A percentile compares a stretch with the other conserved stretches of the same genome.
Conservation (phyloP, 2,797 vertebrate genomes). For the Paratrypauchen microcephalus region DNA sequence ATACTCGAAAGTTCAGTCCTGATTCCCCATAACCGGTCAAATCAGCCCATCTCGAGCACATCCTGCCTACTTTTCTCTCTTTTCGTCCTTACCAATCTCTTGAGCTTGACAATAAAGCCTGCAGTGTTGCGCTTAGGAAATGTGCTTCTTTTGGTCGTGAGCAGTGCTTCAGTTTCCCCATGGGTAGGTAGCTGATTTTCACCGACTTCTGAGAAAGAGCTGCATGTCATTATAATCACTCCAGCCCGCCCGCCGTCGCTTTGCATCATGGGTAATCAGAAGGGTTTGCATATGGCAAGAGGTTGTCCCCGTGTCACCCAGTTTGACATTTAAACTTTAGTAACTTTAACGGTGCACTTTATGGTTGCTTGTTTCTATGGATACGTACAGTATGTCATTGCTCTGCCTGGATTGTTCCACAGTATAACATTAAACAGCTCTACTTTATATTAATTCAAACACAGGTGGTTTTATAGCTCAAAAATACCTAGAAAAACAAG, state of each 20-base stretch:
- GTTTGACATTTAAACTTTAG: not conserved
- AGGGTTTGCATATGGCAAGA: not conserved
- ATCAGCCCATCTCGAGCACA: not conserved
- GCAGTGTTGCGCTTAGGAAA: slow-evolving; percentile 44
- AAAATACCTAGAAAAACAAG: too few species aligned
- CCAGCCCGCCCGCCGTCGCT: slow-evolving; percentile 15
- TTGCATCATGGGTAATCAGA: not conserved
- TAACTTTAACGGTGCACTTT: not conserved
- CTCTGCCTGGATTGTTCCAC: too few species aligned
- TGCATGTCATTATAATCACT: slow-evolving; percentile 24
- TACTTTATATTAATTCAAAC: too few species aligned
- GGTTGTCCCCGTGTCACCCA: not conserved
- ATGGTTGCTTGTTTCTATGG: too few species aligned
- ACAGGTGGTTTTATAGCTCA: too few species aligned
- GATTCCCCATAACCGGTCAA: too few species aligned
- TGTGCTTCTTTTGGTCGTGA: slow-evolving; percentile 14
- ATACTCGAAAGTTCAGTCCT: too few species aligned
- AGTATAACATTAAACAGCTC: too few species aligned
- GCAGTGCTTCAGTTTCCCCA: slow-evolving; percentile 1
- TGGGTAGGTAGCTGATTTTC: slow-evolving; percentile 2
- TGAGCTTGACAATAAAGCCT: slow-evolving; percentile 41
- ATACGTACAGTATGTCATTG: too few species aligned
- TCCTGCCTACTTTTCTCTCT: not conserved
- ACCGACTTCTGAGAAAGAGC: slow-evolving; percentile 16
- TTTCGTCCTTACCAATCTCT: slow-evolving; percentile 7